phyloP scores from a whole-genome alignment of 2,113 vertebrate species.

The Vulpes ferrilata region DNA sequence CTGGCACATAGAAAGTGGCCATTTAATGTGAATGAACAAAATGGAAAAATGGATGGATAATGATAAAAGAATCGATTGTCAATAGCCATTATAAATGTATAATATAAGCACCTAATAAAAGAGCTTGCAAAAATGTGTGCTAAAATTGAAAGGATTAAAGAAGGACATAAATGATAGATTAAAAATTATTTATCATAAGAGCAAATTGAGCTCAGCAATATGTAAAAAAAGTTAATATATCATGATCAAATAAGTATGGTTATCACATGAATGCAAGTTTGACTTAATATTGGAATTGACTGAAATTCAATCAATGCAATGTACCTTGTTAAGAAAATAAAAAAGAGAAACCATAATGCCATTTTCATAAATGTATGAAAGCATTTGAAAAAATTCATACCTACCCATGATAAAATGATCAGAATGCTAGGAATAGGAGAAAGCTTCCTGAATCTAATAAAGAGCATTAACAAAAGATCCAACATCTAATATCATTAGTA shows the following conservation, averaged over 20 bases:
- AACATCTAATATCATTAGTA: neutral
- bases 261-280: neutral
- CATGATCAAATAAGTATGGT: neutral
- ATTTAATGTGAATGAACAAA: neutral
- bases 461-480: neutral
- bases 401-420: neutral
- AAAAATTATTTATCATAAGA: constrained; percentile 12
- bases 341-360: neutral
- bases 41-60: neutral
- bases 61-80: neutral
- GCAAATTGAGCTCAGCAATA: neutral
- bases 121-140: neutral
- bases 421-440: neutral
- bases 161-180: neutral
- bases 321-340: neutral
- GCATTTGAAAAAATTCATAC: neutral
- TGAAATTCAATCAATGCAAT: neutral
- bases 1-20: neutral
- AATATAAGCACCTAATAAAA: neutral
- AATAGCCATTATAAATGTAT: neutral
- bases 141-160: neutral
- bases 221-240: neutral
- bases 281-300: neutral
- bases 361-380: neutral
- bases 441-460: neutral